A percentile compares a stretch with the other conserved stretches of the same genome.
Evolutionary conservation across 2,113 vertebrate species (phyloP).

Genomic region (Pachypanchax playfairii): DNA sequence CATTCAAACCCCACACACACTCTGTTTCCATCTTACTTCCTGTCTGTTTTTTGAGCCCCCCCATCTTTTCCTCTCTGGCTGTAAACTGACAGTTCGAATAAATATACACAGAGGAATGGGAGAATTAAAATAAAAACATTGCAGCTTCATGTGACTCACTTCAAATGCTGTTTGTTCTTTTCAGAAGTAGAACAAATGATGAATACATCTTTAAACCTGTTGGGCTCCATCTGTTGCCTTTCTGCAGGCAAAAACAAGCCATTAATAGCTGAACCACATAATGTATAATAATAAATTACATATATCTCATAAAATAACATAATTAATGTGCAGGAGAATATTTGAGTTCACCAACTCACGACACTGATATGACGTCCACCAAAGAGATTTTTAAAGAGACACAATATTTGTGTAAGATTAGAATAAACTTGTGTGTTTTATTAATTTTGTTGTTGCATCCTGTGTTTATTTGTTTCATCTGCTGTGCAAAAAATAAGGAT

Average conservation of each 20-base stretch:
- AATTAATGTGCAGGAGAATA: neutral
- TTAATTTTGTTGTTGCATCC: neutral
- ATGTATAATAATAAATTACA: neutral
- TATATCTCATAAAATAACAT: neutral
- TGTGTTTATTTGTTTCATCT: neutral
- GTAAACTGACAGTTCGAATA: slow-evolving; percentile 50
- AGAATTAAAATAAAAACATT: slow-evolving; percentile 50
- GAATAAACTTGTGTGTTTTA: neutral
- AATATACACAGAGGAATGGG: slow-evolving; percentile 49
- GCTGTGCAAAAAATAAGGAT: neutral
- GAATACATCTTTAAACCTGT: slow-evolving; percentile 32
- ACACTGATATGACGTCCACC: neutral
- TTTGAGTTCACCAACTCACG: neutral
- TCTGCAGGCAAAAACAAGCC: slow-evolving; percentile 6
- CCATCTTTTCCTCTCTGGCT: slow-evolving; percentile 13
- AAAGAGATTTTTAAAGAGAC: neutral
- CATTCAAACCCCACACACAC: neutral
- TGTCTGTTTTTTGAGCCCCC: slow-evolving; percentile 1
- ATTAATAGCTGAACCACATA: neutral
- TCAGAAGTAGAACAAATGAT: slow-evolving; percentile 43
- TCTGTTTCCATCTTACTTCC: slow-evolving; percentile 5
- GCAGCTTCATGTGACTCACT: slow-evolving; percentile 38
- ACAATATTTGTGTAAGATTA: neutral
- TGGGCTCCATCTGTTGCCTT: slow-evolving; percentile 36
- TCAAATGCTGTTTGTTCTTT: slow-evolving; percentile 49